A percentile compares a stretch with the other conserved stretches of the same genome.
Conservation (phyloP, 2,888 invertebrate species). For the Oxyteleia sp. region DNA sequence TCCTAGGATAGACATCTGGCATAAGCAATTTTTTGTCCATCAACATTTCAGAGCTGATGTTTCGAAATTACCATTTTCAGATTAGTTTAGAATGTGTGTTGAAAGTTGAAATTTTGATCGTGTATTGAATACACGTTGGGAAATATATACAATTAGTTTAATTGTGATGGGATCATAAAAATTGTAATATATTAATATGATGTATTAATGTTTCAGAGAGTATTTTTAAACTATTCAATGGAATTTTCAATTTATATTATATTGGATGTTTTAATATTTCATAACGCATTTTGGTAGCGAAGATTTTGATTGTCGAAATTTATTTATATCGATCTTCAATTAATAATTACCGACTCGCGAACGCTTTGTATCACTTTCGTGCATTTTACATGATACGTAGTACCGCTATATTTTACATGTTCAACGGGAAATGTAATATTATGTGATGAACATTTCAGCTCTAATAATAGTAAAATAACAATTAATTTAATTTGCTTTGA, state of each 20-base stretch:
- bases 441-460: slow-evolving; percentile 10
- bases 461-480: slow-evolving; percentile 16
- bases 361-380: background rate
- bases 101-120: too few species aligned
- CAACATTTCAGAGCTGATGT: too few species aligned
- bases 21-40: too few species aligned
- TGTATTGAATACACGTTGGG: too few species aligned
- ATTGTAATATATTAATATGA: too few species aligned
- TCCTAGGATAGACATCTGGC: too few species aligned
- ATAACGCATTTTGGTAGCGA: background rate
- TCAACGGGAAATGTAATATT: slow-evolving; percentile 12
- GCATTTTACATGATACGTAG: slow-evolving; percentile 1
- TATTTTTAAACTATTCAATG: too few species aligned
- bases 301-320: slow-evolving; percentile 1
- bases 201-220: too few species aligned
- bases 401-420: slow-evolving; percentile 3
- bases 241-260: background rate
- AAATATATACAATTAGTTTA: too few species aligned
- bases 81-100: too few species aligned
- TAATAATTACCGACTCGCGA: background rate
- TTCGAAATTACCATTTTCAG: too few species aligned
- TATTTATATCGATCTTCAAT: background rate
- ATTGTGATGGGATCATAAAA: too few species aligned
- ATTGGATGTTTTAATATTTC: background rate
- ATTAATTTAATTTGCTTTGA: slow-evolving; percentile 22